Conservation (phyloP, 2,888 invertebrate species). For the Chymomyza amoena region DNA sequence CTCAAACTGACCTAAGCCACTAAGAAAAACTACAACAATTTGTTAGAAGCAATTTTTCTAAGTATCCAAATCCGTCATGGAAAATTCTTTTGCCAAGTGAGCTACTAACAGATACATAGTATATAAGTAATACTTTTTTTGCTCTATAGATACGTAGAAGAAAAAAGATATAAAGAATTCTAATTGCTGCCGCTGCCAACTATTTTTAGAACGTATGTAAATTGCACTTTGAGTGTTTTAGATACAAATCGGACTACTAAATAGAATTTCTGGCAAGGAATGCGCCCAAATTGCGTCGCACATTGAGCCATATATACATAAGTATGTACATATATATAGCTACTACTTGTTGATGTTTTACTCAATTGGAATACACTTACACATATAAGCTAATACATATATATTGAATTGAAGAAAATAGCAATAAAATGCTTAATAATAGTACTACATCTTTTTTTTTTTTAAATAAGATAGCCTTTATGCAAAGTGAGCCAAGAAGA, state of each 20-base stretch:
- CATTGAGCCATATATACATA: background rate
- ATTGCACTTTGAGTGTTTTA: background rate
- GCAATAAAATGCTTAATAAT: background rate
- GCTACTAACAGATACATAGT: too few relatives aligned
- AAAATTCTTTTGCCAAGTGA: background rate
- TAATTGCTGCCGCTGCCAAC: conserved; percentile 2
- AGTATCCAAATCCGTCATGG: background rate
- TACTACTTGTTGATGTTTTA: conserved; percentile 45
- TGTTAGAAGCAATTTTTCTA: background rate
- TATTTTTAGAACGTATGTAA: background rate
- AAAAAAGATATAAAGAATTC: background rate
- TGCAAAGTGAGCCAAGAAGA: background rate
- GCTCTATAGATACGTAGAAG: background rate
- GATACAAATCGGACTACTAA: background rate
- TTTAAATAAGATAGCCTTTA: background rate
- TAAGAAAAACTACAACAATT: background rate
- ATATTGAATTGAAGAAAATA: background rate
- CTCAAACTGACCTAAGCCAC: conserved; percentile 11
- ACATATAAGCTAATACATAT: background rate
- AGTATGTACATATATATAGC: background rate
- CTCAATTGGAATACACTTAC: conserved; percentile 15
- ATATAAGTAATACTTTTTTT: background rate
- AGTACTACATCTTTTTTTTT: too few relatives aligned
- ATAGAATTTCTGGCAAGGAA: background rate
- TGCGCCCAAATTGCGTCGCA: background rate